Evolutionary conservation across 2,797 vertebrate genomes (phyloP), one percentile per base, ranked within the genome.

Genomic region (Catharus ustulatus): DNA sequence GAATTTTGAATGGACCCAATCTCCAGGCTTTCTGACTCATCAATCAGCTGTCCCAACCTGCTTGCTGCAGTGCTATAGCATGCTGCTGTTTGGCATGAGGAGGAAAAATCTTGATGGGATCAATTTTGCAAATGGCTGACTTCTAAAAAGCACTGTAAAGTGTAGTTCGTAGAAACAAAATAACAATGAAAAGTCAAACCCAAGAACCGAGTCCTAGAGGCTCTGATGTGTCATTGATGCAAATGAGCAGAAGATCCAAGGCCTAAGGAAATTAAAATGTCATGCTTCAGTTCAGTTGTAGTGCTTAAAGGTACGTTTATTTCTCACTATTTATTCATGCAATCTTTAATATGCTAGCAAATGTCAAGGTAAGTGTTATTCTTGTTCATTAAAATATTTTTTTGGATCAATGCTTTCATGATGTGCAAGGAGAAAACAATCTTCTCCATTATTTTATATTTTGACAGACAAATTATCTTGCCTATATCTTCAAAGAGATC

Each of bases 301-400:
- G 85, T 75, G 57, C 62, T 97, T 94, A 90, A 91, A 96, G 51
- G 73, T 94, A 82, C 89, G 66, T 95, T 97, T 96, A 92, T 95
- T 97, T 93, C 73, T 49, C 3, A 32, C 36, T 95, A 32, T 90
- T 89, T 97, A 94, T 93, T 92, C 77, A 84, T 87, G 62, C 69
- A 87, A 51, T 88, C 52, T 76, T 86, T 84, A 91, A 95, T 91
- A 87, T 58, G 86, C 59, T 79, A 3, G 1, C 79, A 69, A 90
- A 94, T 97, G 94, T 87, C 95, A 96, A 97, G 72, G 87, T 96
- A 96, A 95, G 89, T 94, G 87, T 83, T 96, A 82, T 92, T 95
- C 87, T 97, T 96, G 88, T 94, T 95, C 92, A 94, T 93, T 95
- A 97, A 93, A 95, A 92, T 34, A 66, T 93, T 95, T 83, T 87